Evolutionary conservation across 1,140 invertebrate species (phyloP), one percentile per base, ranked within the genome.

Genomic region (Bombus confusus): DNA sequence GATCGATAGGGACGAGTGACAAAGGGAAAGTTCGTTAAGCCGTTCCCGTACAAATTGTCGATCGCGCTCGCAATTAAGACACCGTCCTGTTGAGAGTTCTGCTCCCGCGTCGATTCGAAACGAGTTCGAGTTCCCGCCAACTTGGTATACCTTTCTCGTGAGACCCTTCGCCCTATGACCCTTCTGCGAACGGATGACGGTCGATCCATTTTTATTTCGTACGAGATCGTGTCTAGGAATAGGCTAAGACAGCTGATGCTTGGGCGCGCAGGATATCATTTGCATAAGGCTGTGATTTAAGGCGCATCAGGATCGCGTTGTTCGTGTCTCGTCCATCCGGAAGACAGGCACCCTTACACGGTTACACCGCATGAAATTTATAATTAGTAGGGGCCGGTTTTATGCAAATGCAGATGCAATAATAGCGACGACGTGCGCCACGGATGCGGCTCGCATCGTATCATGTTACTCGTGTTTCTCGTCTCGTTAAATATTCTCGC

Each of bases 11-110:
- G 78, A 57, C 74, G 80, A 87, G 80, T 85, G 88, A 89, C 88
- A 90, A 90, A 87, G 81, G 85, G 64, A 83, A 87, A 86, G 85
- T 90, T 90, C 88, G 87, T 90, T 89, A 89, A 89, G 88, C 77
- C 77, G 85, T 81, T 86, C 80, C 88, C 84, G 85, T 69, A 66
- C 85, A 84, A 90, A 90, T 81, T 79, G 80, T 80, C 85, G 88
- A 80, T 86, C 52, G 64, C 72, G 83, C 52, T 80, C 82, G 87
- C 85, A 90, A 89, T 90, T 90, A 90, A 83, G 85, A 89, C 59
- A 52, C 71, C 59, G 68, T 34, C 1, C 71, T n/a, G 34, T 31
- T 1, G 31, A 64, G 34, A 39, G 52, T 52, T 57, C 25, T 62
- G 3, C 66, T 28, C n/a, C 31, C 22, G 18, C 15, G 59, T 83